Evolutionary conservation across 1,140 invertebrate genomes (phyloP).

Genomic region (Platyura marginata): DNA sequence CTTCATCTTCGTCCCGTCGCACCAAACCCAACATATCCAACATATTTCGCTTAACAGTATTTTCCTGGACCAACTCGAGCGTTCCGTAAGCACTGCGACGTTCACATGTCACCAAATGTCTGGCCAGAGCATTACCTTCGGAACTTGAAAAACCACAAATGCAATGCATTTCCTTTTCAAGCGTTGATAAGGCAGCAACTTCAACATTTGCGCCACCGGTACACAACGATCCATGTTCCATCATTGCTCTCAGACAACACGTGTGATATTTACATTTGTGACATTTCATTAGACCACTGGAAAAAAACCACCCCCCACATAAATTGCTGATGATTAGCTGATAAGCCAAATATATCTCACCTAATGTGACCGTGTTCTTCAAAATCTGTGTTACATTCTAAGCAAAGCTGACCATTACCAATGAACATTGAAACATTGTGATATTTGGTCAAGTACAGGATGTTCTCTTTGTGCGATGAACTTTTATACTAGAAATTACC

Average conservation of each 20-base stretch:
- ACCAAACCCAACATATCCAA: constrained; percentile 32
- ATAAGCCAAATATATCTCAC: too few relatives aligned
- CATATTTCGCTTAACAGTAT: constrained; percentile 33
- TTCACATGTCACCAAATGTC: constrained; percentile 39
- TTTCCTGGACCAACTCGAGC: constrained; percentile 32
- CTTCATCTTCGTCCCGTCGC: constrained; percentile 7
- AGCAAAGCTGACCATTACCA: neutral
- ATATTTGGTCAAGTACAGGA: neutral
- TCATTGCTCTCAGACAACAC: constrained; percentile 53
- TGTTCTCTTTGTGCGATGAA: neutral
- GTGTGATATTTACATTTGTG: constrained; percentile 56
- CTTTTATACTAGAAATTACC: neutral
- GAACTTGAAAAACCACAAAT: constrained; percentile 49
- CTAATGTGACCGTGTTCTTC: constrained; percentile 1
- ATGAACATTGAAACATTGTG: neutral
- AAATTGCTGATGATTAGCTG: too few relatives aligned
- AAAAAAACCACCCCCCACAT: too few relatives aligned
- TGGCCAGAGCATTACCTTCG: constrained; percentile 45
- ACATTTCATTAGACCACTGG: constrained; percentile 49
- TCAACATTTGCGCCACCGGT: constrained; percentile 30
- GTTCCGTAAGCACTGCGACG: constrained; percentile 40
- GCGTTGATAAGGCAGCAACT: constrained; percentile 26
- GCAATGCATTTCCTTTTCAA: constrained; percentile 45
- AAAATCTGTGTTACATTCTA: constrained; percentile 3
- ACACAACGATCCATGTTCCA: constrained; percentile 44